Evolutionary conservation across 1,140 invertebrate genomes (phyloP).

Genomic region (Heliconius hermathena): DNA sequence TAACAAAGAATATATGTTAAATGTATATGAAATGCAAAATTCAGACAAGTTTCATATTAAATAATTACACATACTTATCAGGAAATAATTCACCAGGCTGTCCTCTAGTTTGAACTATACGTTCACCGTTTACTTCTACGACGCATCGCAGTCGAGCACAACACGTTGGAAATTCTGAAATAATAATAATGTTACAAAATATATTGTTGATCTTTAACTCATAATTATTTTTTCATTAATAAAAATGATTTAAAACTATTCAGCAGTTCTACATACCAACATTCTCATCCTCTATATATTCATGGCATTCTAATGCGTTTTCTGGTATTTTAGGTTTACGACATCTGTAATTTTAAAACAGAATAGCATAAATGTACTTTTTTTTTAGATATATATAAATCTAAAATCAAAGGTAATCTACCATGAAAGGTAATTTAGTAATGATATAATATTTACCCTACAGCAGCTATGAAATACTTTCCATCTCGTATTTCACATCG

Average conservation of each 20-base stretch:
- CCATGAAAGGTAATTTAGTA: not conserved
- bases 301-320: slow-evolving; percentile 75
- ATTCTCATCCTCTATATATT: slow-evolving; percentile 77
- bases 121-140: slow-evolving; percentile 72
- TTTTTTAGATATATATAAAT: not conserved
- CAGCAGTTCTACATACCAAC: slow-evolving; percentile 59
- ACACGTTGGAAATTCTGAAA: slow-evolving; percentile 71
- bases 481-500: slow-evolving; percentile 74
- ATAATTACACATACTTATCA: slow-evolving; percentile 61
- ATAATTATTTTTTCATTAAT: not conserved
- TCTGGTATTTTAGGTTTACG: slow-evolving; percentile 77
- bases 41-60: not conserved
- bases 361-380: not conserved
- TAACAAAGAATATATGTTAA: slow-evolving; percentile 32
- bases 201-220: not conserved
- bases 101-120: slow-evolving; percentile 73
- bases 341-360: slow-evolving; percentile 48
- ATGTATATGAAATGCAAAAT: not conserved
- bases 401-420: not conserved
- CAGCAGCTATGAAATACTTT: slow-evolving; percentile 76
- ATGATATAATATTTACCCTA: slow-evolving; percentile 56
- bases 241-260: not conserved
- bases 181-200: not conserved
- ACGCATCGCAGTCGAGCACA: slow-evolving; percentile 72
- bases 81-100: slow-evolving; percentile 76